Evolutionary conservation across 2,888 invertebrate genomes (phyloP).

Genomic region (Sesia bembeciformis): DNA sequence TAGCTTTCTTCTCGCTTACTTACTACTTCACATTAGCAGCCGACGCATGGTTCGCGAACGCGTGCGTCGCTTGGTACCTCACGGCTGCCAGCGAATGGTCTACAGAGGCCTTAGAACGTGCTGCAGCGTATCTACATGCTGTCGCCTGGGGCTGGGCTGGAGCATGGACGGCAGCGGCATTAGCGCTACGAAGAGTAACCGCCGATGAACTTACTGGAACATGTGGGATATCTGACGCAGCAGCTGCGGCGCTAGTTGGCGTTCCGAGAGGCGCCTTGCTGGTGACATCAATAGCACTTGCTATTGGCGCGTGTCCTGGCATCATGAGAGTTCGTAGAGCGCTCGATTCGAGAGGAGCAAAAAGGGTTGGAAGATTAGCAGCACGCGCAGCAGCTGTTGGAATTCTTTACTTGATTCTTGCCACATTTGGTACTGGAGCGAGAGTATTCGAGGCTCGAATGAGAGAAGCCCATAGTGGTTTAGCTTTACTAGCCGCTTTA

Average conservation of each 20-base stretch:
- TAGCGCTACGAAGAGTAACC: slow-evolving; percentile 84
- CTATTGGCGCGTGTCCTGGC: slow-evolving; percentile 83
- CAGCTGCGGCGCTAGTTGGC: slow-evolving; percentile 76
- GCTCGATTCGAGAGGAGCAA: slow-evolving; percentile 73
- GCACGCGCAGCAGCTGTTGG: slow-evolving; percentile 86
- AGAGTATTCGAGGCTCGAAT: slow-evolving; percentile 76
- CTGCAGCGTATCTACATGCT: slow-evolving; percentile 89
- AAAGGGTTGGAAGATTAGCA: slow-evolving; percentile 80
- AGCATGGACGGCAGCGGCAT: slow-evolving; percentile 86
- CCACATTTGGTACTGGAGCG: slow-evolving; percentile 81
- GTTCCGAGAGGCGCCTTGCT: slow-evolving; percentile 77
- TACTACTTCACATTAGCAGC: slow-evolving; percentile 88
- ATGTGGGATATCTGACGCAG: slow-evolving; percentile 80
- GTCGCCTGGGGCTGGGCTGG: slow-evolving; percentile 92
- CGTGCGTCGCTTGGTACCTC: slow-evolving; percentile 91
- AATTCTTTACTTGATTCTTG: slow-evolving; percentile 82
- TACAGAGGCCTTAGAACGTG: slow-evolving; percentile 90
- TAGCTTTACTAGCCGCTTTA: slow-evolving; percentile 65
- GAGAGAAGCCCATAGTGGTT: slow-evolving; percentile 55
- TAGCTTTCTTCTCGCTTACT: slow-evolving; percentile 82
- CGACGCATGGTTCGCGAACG: slow-evolving; percentile 90
- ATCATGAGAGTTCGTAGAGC: slow-evolving; percentile 82
- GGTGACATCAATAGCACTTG: slow-evolving; percentile 80
- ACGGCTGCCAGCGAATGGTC: slow-evolving; percentile 95
- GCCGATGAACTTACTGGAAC: slow-evolving; percentile 88